These are phyloP conservation scores for Rhinichthys osculus DNA, from an alignment of 2,797 vertebrate genomes.

Conservation along the genomic window DNA sequence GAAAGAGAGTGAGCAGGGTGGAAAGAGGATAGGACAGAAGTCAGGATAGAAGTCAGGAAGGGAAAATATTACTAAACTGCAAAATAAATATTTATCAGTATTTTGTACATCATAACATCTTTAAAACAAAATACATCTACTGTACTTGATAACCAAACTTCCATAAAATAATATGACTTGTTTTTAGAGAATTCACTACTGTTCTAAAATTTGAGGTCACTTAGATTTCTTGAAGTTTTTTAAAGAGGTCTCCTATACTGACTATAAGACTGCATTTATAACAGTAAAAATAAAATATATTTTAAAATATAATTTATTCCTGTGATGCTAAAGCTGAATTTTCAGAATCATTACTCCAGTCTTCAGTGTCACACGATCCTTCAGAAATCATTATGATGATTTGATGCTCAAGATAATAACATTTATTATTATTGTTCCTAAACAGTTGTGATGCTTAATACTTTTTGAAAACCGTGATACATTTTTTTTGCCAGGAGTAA, in stretches of 20 bases:
- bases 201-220: neutral
- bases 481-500: neutral
- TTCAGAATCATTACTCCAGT: neutral
- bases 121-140: neutral
- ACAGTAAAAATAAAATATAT: neutral
- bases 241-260: neutral
- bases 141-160: neutral
- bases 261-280: neutral
- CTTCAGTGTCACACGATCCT: neutral
- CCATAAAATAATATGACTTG: neutral
- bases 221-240: neutral
- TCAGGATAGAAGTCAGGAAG: neutral
- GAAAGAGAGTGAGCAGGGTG: neutral
- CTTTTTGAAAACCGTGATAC: neutral
- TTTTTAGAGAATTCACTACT: neutral
- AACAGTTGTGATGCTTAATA: neutral
- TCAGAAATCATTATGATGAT: neutral
- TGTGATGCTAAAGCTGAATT: neutral
- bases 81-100: neutral
- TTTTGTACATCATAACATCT: neutral
- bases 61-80: neutral
- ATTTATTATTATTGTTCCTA: neutral
- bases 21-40: neutral
- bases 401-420: neutral
- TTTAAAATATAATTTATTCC: neutral